phyloP scores from a whole-genome alignment of 2,113 vertebrate genomes.

The Pelecanoides urinatrix region DNA sequence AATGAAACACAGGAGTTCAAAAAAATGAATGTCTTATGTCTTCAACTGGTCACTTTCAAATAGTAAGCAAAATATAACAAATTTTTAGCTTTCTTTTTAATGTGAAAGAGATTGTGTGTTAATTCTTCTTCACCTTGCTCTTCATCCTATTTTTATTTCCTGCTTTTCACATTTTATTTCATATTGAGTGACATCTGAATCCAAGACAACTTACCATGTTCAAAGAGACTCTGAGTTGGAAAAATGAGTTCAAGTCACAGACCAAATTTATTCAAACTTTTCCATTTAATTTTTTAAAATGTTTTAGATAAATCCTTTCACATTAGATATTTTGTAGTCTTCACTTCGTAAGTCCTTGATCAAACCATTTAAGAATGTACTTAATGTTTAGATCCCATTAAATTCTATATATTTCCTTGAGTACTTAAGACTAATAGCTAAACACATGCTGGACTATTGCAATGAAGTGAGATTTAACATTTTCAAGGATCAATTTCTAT shows the following conservation, averaged over 20 bases:
- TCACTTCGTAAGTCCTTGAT: not conserved
- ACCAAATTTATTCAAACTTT: not conserved
- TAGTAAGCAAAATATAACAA: not conserved
- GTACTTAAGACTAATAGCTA: not conserved
- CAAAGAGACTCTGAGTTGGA: not conserved
- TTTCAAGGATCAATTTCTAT: not conserved
- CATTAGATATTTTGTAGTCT: not conserved
- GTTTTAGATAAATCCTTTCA: not conserved
- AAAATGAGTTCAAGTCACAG: not conserved
- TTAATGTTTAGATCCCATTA: not conserved
- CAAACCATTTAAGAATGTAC: not conserved
- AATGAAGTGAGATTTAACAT: not conserved
- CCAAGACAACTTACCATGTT: not conserved
- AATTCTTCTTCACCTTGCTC: not conserved
- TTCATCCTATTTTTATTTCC: not conserved
- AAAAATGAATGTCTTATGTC: not conserved
- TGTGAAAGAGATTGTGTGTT: not conserved
- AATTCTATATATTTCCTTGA: not conserved
- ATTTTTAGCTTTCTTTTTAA: not conserved
- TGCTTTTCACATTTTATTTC: not conserved
- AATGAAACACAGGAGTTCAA: not conserved
- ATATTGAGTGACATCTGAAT: not conserved
- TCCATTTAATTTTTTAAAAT: not conserved
- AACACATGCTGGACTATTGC: not conserved
- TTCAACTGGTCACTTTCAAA: not conserved